Percentiles rank a stretch among this genome's conserved stretches.
phyloP scores from a whole-genome alignment of 2,888 invertebrate genomes.

The Steinernema hermaphroditum region DNA sequence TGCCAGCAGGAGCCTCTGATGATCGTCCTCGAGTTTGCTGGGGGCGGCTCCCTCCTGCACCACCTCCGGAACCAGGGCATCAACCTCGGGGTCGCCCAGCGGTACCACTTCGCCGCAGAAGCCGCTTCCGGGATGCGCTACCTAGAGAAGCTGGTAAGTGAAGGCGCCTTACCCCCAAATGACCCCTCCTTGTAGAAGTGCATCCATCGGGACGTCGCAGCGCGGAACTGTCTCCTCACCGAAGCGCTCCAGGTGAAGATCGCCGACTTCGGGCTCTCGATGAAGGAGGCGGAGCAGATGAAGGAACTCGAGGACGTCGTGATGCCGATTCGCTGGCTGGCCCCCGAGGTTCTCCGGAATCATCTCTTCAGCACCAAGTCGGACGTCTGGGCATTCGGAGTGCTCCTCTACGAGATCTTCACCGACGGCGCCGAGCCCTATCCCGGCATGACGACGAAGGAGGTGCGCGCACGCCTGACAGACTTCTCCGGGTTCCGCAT shows the following conservation, averaged over 20 bases:
- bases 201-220: slow-evolving; percentile 33
- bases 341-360: slow-evolving; percentile 19
- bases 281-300: slow-evolving; percentile 21
- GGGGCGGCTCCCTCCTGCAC: slow-evolving; percentile 31
- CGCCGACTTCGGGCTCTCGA: slow-evolving; percentile 30
- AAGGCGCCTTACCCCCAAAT: background rate
- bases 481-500: background rate
- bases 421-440: slow-evolving; percentile 30
- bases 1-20: slow-evolving; percentile 29
- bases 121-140: slow-evolving; percentile 25
- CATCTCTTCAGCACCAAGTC: slow-evolving; percentile 24
- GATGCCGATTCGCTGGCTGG: slow-evolving; percentile 27
- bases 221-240: slow-evolving; percentile 29
- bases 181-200: background rate
- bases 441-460: slow-evolving; percentile 1
- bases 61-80: slow-evolving; percentile 1
- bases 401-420: slow-evolving; percentile 33
- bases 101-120: slow-evolving; percentile 19
- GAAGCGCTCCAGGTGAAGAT: slow-evolving; percentile 5
- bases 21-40: slow-evolving; percentile 31
- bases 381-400: slow-evolving; percentile 32
- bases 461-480: slow-evolving; percentile 2
- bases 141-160: slow-evolving; percentile 11
- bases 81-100: background rate
- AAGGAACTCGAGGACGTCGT: background rate